These are phyloP conservation scores for Metaphire vulgaris DNA, from an alignment of 1,140 invertebrate species.

Conservation along the genomic window DNA sequence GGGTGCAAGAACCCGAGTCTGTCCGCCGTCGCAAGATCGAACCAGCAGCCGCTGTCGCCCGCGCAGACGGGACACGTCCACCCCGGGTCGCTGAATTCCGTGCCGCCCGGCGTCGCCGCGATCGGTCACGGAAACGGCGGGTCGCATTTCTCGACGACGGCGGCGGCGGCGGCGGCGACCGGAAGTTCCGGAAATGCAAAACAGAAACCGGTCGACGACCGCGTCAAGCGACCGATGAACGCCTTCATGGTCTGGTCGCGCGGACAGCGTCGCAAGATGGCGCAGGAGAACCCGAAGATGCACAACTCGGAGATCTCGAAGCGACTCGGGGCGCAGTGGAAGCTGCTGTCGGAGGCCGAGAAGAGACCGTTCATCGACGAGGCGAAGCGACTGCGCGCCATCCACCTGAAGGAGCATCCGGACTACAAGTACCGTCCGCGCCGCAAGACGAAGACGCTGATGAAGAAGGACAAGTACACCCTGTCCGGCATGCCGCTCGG, in stretches of 20 bases:
- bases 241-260: constrained; percentile 99
- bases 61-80: background rate
- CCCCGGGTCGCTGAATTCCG: too few relatives aligned
- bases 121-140: background rate
- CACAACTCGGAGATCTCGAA: constrained; percentile 99
- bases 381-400: constrained; percentile 88
- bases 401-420: constrained; percentile 99
- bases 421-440: constrained; percentile 89
- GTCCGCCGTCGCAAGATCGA: background rate
- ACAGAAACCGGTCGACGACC: constrained; percentile 36
- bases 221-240: constrained; percentile 98
- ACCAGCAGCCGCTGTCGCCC: background rate
- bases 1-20: background rate
- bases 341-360: constrained; percentile 85
- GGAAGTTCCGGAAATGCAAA: constrained; percentile 6
- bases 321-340: constrained; percentile 95
- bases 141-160: background rate
- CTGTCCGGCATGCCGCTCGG: background rate
- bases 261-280: constrained; percentile 96
- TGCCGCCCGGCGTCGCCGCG: too few relatives aligned
- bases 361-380: constrained; percentile 99
- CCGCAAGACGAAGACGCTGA: constrained; percentile 51
- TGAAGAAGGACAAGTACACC: constrained; percentile 4
- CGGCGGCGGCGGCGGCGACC: background rate
- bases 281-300: constrained; percentile 99